Percentiles rank a stretch among this genome's conserved stretches.
phyloP scores from a whole-genome alignment of 2,797 vertebrate genomes.

The Liparis tanakae region DNA sequence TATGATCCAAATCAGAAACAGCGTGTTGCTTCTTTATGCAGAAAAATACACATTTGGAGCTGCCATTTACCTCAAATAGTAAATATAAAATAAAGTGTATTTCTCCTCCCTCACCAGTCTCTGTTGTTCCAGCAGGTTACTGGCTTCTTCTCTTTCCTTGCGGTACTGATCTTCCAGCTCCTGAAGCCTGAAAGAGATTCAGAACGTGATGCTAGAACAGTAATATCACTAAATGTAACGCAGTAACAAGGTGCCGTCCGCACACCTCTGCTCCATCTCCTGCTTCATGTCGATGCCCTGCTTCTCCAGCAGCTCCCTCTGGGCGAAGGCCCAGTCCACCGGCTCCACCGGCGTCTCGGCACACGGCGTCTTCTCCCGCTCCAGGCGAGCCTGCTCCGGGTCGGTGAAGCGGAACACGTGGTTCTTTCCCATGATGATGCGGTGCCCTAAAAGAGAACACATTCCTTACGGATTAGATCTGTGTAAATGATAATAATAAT shows the following conservation, averaged over 20 bases:
- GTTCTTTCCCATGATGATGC: conserved; percentile 99
- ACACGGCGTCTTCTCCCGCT: conserved; percentile 93
- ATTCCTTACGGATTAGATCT: neutral
- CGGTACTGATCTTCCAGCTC: conserved; percentile 97
- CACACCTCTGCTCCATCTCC: conserved; percentile 97
- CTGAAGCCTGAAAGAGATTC: conserved; percentile 86
- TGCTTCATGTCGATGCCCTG: conserved; percentile 99
- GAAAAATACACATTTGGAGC: neutral
- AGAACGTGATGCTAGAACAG: neutral
- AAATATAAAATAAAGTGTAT: neutral
- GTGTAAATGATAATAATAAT: no score
- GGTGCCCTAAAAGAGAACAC: conserved; percentile 85
- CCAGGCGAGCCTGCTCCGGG: conserved; percentile 96
- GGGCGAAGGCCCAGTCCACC: conserved; percentile 98
- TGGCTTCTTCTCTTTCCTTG: conserved; percentile 94
- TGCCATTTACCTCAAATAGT: neutral
- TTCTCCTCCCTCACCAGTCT: conserved; percentile 86
- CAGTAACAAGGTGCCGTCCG: neutral
- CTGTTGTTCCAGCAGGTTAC: conserved; percentile 97
- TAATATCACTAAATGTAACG: neutral
- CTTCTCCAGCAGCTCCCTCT: conserved; percentile 96
- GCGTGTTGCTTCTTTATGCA: neutral
- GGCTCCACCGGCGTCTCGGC: conserved; percentile 94
- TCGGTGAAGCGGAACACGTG: conserved; percentile 98
- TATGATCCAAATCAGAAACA: neutral